phyloP scores from a whole-genome alignment of 2,113 vertebrate genomes.

The Marmota monax region DNA sequence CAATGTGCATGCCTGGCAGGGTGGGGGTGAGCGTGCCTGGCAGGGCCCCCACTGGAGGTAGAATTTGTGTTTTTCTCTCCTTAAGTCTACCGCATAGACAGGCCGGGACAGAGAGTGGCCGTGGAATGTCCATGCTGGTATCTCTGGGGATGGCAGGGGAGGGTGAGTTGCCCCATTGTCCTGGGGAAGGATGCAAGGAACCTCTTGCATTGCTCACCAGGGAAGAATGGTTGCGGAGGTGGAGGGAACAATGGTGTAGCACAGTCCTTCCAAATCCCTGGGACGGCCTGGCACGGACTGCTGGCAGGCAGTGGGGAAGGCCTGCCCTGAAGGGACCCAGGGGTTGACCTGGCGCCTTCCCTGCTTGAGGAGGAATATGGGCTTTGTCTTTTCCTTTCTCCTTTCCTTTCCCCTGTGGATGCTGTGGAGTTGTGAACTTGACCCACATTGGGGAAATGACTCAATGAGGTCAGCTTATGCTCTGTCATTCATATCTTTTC shows the following conservation, averaged over 20 bases:
- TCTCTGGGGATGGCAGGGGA: background rate
- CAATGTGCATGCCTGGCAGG: background rate
- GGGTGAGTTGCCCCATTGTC: background rate
- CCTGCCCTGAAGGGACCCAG: background rate
- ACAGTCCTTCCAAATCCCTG: background rate
- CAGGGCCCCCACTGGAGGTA: background rate
- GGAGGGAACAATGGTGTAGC: background rate
- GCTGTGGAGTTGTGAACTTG: conserved; percentile 4
- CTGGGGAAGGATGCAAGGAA: background rate
- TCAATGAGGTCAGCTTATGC: background rate
- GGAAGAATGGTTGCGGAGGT: background rate
- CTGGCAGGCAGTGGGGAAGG: background rate
- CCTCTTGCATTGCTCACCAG: background rate
- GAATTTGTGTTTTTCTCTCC: background rate
- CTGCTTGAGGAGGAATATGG: background rate
- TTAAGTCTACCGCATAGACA: background rate
- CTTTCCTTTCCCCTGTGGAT: background rate
- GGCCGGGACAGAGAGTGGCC: background rate
- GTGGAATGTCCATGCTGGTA: background rate
- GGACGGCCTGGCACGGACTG: background rate
- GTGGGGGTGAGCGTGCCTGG: background rate
- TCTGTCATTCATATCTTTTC: background rate
- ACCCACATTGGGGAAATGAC: background rate
- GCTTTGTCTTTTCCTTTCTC: background rate
- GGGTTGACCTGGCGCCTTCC: background rate